phyloP scores from a whole-genome alignment of 37 sponge, comb jelly and placozoan genomes.

The Petrosia ficiformis region DNA sequence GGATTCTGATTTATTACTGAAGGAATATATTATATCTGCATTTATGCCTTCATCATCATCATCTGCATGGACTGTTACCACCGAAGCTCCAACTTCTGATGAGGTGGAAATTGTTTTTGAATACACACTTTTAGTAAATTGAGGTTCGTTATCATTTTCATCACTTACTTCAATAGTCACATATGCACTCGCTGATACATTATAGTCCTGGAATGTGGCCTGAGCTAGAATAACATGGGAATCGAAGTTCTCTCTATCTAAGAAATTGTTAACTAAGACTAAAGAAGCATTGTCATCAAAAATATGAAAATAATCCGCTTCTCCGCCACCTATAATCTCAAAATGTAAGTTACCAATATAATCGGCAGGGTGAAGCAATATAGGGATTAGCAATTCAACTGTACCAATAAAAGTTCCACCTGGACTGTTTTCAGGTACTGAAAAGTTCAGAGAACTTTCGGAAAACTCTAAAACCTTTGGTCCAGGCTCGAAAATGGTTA shows the following conservation, averaged over 20 bases:
- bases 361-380: constrained; percentile 1
- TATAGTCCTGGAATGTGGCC: constrained; percentile 26
- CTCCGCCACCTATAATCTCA: constrained; percentile 12
- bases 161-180: constrained; percentile 34
- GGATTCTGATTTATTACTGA: background rate
- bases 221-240: constrained; percentile 11
- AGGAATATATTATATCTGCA: constrained; percentile 11
- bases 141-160: constrained; percentile 48
- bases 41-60: constrained; percentile 39
- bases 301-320: constrained; percentile 21
- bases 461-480: constrained; percentile 2
- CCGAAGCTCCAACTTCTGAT: background rate
- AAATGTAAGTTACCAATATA: constrained; percentile 33
- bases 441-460: background rate
- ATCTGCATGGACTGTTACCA: constrained; percentile 19
- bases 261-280: background rate
- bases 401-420: constrained; percentile 25
- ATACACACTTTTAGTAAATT: constrained; percentile 15
- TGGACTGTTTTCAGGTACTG: constrained; percentile 22
- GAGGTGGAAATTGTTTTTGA: background rate
- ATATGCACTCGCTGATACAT: background rate
- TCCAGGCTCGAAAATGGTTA: constrained; percentile 14
- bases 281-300: constrained; percentile 12
- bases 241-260: constrained; percentile 39
- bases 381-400: background rate